Percentiles rank a stretch among this genome's conserved stretches.
These are phyloP conservation scores for Eilema caniola DNA, from an alignment of 2,888 invertebrate genomes.

Conservation along the genomic window DNA sequence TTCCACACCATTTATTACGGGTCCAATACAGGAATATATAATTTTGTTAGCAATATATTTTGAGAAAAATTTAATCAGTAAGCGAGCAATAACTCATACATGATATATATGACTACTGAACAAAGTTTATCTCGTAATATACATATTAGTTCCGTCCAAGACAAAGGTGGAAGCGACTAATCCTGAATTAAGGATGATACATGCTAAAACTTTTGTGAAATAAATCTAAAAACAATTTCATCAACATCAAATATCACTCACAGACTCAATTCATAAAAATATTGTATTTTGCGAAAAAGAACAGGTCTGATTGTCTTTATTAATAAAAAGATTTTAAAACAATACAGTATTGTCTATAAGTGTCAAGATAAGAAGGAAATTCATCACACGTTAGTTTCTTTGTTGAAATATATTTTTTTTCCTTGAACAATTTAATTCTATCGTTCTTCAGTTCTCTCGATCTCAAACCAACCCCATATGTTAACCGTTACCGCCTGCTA, in stretches of 20 bases:
- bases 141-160: constrained; percentile 59
- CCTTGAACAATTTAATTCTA: too few species aligned
- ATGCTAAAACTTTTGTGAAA: too few species aligned
- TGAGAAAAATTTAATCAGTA: constrained; percentile 70
- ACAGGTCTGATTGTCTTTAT: background rate
- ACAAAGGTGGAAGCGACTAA: constrained; percentile 11
- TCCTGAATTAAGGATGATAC: too few species aligned
- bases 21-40: constrained; percentile 31
- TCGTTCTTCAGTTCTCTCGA: too few species aligned
- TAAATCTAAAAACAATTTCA: too few species aligned
- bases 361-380: background rate
- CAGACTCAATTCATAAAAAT: too few species aligned
- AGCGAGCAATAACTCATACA: constrained; percentile 71
- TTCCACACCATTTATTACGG: constrained; percentile 24
- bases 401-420: too few species aligned
- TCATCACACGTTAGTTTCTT: background rate
- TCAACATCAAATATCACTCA: too few species aligned
- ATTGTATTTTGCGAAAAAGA: too few species aligned
- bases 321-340: background rate
- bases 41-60: constrained; percentile 56
- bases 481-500: too few species aligned
- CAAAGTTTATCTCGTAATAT: constrained; percentile 77
- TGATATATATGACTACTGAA: constrained; percentile 77
- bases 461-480: too few species aligned
- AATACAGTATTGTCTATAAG: background rate